A percentile compares a stretch with the other conserved stretches of the same genome.
phyloP scores from a whole-genome alignment of 2,888 invertebrate species.

The Phanerotoma sp. region DNA sequence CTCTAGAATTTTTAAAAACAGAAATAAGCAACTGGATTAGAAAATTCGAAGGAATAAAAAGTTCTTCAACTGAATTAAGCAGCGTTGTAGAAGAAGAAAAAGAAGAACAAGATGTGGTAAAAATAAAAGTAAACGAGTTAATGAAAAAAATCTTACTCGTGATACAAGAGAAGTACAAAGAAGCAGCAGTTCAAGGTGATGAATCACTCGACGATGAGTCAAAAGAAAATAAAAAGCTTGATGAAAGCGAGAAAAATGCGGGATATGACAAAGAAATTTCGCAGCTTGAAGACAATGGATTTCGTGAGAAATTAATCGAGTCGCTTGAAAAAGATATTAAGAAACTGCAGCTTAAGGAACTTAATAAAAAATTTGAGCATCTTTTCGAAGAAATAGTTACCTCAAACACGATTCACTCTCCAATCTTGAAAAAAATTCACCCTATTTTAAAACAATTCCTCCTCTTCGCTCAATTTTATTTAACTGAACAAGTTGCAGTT shows the following conservation, averaged over 20 bases:
- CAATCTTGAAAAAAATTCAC: conserved; percentile 57
- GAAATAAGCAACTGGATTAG: conserved; percentile 30
- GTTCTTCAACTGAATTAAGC: conserved; percentile 31
- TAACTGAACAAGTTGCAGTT: conserved; percentile 75
- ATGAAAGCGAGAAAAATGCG: conserved; percentile 37
- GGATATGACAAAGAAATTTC: conserved; percentile 59
- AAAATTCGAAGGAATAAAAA: conserved; percentile 45
- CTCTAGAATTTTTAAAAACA: conserved; percentile 36
- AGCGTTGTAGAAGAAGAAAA: conserved; percentile 43
- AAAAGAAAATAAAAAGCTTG: conserved; percentile 46
- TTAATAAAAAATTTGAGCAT: conserved; percentile 48
- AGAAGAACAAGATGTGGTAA: no score
- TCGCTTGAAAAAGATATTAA: conserved; percentile 66
- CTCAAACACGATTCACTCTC: conserved; percentile 12
- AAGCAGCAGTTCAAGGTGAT: conserved; percentile 50
- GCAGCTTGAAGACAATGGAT: conserved; percentile 64
- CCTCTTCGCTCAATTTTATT: conserved; percentile 74
- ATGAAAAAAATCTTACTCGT: conserved; percentile 61
- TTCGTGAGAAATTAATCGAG: conserved; percentile 68
- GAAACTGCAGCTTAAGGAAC: conserved; percentile 61
- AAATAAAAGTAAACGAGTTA: conserved; percentile 56
- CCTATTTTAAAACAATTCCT: conserved; percentile 79
- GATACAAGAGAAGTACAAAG: conserved; percentile 65
- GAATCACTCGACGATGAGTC: conserved; percentile 50
- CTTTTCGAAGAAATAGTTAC: conserved; percentile 42